These are phyloP conservation scores for Ceratosolen solmsi DNA, from an alignment of 1,140 invertebrate genomes.

Conservation along the genomic window DNA sequence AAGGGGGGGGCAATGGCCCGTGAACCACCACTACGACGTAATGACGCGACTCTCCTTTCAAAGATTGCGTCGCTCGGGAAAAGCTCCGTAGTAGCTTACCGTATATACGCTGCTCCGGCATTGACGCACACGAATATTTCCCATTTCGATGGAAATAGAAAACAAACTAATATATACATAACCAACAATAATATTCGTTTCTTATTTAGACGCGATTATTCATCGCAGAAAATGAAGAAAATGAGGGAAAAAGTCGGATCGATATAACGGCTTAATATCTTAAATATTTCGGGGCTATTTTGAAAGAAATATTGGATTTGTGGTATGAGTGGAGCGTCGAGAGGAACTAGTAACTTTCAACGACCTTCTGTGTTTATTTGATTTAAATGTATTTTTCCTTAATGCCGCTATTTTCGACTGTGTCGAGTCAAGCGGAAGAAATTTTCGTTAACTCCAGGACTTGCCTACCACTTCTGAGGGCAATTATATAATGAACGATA, in stretches of 20 bases:
- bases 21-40: conserved; percentile 71
- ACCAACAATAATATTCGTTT: not conserved
- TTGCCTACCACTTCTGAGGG: no score
- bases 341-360: no score
- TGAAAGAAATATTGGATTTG: not conserved
- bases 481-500: no score
- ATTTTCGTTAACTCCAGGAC: no score
- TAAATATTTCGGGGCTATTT: not conserved
- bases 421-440: no score
- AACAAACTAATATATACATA: not conserved
- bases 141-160: not conserved
- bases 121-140: not conserved
- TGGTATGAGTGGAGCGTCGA: no score
- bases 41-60: conserved; percentile 74
- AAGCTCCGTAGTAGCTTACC: conserved; percentile 63
- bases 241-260: conserved; percentile 59
- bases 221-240: conserved; percentile 4
- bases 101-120: not conserved
- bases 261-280: conserved; percentile 58
- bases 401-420: no score
- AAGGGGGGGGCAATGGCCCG: conserved; percentile 70
- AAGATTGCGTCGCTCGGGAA: conserved; percentile 72
- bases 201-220: not conserved
- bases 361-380: no score
- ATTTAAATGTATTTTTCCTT: no score